Evolutionary conservation across 2,888 invertebrate species (phyloP), one percentile per base, ranked within the genome.

Genomic region (Cabera pusaria): DNA sequence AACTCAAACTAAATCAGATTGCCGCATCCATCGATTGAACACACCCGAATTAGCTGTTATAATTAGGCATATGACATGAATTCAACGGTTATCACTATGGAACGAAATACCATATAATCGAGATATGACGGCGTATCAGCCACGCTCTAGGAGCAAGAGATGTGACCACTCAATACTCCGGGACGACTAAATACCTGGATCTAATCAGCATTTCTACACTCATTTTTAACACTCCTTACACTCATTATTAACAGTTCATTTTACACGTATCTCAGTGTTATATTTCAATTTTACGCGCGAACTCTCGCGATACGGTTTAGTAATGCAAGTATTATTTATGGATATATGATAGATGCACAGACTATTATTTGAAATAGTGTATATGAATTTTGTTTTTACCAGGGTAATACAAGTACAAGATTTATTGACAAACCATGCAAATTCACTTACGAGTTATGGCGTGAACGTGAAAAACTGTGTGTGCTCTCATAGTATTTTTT

Each of bases 191-290:
- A 87, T 84, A 87, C 87, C 88, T 88, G 87, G 52, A 78, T 74
- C 88, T 83, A 88, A 88, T 88, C 87, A 88, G 67, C 85, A 87
- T 88, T 87, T 75, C 78, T 86, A 88, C 86, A 88, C 87, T 83
- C 66, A 87, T 87, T 88, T 86, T 86, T 82, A 87, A n/a, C n/a
- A n/a, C n/a, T n/a, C n/a, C n/a, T n/a, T 86, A 88, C 86, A 88
- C 87, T 83, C 66, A 87, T 87, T 88, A 86, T 86, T 82, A 87
- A 88, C 87, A 88, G 81, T 84, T 83, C 78, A 86, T 88, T 88
- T 86, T 81, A 84, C 82, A 86, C 87, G 76, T 86, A 87, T 87
- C 86, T 85, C 76, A 69, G 65, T 78, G 76, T 85, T 77, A 73
- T 73, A 73, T 69, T 74, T 70, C 63, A 70, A 87, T 87, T 87